Base-by-base conservation (phyloP, 2,113 vertebrate genomes). In the Microcebus griseorufus region DNA sequence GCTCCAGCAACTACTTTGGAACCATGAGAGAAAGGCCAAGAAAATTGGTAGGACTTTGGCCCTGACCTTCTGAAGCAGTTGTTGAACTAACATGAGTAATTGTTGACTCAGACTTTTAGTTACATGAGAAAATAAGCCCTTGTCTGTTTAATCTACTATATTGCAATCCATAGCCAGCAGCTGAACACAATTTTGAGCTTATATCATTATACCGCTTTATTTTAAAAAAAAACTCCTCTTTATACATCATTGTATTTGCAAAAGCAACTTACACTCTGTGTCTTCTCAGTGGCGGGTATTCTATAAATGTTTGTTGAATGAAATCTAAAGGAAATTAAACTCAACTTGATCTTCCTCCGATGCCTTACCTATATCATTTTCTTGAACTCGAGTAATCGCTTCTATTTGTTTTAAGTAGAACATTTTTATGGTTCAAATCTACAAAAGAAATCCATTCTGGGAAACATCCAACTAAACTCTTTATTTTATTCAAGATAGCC, bases 401-500 rank as follows among this genome's bases (percentile, higher is more conserved):
- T 89, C 3, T 78, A 18, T 62, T 62, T 93, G 78, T 45, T 93
- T 90, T 42, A 87, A 51, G 39, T 45, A 89, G 73, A 86, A 85
- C 53, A 53, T 48, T 84, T 78, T 62, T 42, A 67, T 87, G 29
- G n/a, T 90, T 88, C 34, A 60, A 58, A 67, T 81, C 20, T 85
- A 69, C 42, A 85, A 62, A 93, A 81, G 9, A 6, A 48, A 82
- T 88, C 78, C 32, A 67, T 88, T 45, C 20, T 82, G 17, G 67
- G 60, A 91, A 88, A 51, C 27, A 73, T 60, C 58, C 34, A 70
- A n/a, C 45, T 88, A 80, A 78, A 23, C 42, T 81, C 16, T 58
- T 82, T 94, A 37, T 91, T 96, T 91, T 85, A 91, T 96, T 95
- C 5, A 60, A 37, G 51, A 81, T 45, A 85, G 62, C 37, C 16